Percentiles rank a stretch among this genome's conserved stretches.
Evolutionary conservation across 2,797 vertebrate genomes (phyloP).

Genomic region (Pangasius djambal): DNA sequence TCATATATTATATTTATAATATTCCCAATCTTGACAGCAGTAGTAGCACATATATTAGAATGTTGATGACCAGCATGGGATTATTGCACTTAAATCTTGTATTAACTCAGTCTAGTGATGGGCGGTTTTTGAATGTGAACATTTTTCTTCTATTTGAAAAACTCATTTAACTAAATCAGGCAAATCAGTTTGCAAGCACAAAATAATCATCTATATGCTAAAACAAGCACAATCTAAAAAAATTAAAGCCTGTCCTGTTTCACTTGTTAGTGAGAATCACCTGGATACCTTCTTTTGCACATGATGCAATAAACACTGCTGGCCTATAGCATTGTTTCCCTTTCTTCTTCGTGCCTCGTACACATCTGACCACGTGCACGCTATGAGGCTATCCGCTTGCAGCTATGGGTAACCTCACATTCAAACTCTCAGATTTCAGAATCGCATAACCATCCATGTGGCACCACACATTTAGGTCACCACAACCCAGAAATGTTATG

Average conservation of each 20-base stretch:
- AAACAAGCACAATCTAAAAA: neutral
- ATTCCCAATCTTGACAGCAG: neutral
- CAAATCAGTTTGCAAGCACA: neutral
- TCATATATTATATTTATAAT: neutral
- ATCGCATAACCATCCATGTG: neutral
- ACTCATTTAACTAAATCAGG: neutral
- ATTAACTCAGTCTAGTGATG: slow-evolving; percentile 24
- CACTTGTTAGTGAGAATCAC: no score
- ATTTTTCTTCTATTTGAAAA: neutral
- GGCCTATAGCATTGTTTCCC: neutral
- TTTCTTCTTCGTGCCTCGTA: neutral
- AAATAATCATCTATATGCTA: neutral
- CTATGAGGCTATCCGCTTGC: neutral
- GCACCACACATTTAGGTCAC: neutral
- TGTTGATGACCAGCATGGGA: neutral
- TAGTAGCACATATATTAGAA: neutral
- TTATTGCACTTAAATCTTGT: neutral
- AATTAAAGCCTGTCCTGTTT: no score
- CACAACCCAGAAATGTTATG: neutral
- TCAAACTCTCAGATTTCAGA: neutral
- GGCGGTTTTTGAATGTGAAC: slow-evolving; percentile 1
- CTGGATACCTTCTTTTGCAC: neutral
- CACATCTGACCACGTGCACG: neutral
- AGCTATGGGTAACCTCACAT: neutral
- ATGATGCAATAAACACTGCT: neutral